Conservation (phyloP, 92 coral and sea anemone genomes). For the Metridium senile region DNA sequence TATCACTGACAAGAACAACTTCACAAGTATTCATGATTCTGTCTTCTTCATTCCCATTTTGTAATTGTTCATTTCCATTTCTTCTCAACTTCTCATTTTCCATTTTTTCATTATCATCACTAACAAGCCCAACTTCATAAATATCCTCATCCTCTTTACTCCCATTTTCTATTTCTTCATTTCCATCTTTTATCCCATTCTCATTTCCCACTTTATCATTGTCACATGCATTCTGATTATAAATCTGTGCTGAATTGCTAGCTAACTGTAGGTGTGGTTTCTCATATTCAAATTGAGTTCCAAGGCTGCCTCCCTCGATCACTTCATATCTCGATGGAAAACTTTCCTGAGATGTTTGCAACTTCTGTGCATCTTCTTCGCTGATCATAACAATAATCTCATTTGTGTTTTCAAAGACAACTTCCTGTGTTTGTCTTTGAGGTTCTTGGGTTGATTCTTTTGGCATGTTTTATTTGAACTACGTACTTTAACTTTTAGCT, state of each 20-base stretch:
- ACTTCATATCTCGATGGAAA: conserved; percentile 17
- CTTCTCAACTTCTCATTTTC: not conserved
- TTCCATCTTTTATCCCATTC: not conserved
- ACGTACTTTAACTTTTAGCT: too few species aligned
- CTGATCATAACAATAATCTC: not conserved
- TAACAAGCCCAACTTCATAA: not conserved
- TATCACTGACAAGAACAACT: conserved; percentile 4
- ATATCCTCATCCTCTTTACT: not conserved
- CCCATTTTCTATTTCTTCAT: not conserved
- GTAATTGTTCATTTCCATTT: not conserved
- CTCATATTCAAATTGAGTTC: not conserved
- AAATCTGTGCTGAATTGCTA: not conserved
- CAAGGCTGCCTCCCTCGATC: conserved; percentile 24
- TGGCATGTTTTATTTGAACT: too few species aligned
- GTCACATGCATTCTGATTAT: not conserved
- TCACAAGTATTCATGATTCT: not conserved
- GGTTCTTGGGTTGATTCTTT: too few species aligned
- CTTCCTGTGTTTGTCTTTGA: too few species aligned
- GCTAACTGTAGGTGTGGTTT: not conserved
- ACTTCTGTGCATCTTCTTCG: not conserved
- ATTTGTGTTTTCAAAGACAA: too few species aligned
- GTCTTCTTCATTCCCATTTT: not conserved
- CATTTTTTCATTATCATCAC: not conserved
- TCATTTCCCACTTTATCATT: not conserved
- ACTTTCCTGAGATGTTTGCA: conserved; percentile 6